These are phyloP conservation scores for Odontocerum albicorne DNA, from an alignment of 2,888 invertebrate species.

Conservation along the genomic window DNA sequence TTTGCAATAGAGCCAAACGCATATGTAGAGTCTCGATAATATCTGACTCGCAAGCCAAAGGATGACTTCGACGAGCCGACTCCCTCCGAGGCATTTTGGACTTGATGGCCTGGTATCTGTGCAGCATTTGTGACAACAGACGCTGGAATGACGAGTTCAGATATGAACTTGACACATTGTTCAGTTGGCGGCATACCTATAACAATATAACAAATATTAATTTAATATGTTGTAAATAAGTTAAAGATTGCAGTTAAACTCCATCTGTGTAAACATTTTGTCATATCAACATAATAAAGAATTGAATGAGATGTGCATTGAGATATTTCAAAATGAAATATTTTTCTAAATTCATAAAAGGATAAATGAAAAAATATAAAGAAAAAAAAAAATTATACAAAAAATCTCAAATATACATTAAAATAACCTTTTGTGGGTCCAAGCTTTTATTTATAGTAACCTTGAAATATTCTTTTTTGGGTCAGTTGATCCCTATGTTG, in stretches of 20 bases:
- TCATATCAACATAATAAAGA: no score
- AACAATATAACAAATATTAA: conserved; percentile 35
- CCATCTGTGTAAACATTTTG: no score
- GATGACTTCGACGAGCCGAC: conserved; percentile 88
- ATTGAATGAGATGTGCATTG: no score
- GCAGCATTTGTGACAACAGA: conserved; percentile 81
- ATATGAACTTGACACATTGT: conserved; percentile 75
- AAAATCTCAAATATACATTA: not conserved
- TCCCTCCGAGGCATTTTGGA: conserved; percentile 90
- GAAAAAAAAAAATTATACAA: not conserved
- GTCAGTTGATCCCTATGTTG: no score
- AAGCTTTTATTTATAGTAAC: no score
- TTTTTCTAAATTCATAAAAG: no score
- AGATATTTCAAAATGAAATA: no score
- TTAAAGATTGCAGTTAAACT: no score
- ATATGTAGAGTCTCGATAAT: conserved; percentile 93
- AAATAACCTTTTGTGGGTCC: no score
- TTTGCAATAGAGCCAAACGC: conserved; percentile 85
- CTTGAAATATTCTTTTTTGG: no score
- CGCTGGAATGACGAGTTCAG: conserved; percentile 85
- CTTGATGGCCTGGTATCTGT: conserved; percentile 85
- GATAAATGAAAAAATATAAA: not conserved
- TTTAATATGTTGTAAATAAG: not conserved
- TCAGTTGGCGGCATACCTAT: conserved; percentile 82
- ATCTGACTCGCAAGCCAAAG: conserved; percentile 88